phyloP scores from a whole-genome alignment of 2,888 invertebrate species.

The Thecophora atra region DNA sequence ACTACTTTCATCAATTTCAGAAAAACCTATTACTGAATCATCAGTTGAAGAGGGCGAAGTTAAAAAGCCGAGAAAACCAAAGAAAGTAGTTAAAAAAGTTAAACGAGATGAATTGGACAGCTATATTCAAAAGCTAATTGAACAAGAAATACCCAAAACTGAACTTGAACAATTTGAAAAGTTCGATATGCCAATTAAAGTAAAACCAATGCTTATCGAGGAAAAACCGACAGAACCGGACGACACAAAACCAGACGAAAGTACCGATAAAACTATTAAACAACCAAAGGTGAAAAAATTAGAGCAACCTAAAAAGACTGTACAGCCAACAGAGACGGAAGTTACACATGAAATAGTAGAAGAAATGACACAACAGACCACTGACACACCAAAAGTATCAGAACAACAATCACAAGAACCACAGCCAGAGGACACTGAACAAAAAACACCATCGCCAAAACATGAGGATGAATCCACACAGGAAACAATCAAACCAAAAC shows the following conservation, averaged over 20 bases:
- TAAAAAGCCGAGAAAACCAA: slow-evolving; percentile 59
- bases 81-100: slow-evolving; percentile 59
- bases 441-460: slow-evolving; percentile 65
- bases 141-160: slow-evolving; percentile 64
- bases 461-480: slow-evolving; percentile 60
- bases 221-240: slow-evolving; percentile 42
- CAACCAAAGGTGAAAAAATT: neutral
- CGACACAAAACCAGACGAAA: slow-evolving; percentile 42
- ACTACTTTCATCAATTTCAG: slow-evolving; percentile 35
- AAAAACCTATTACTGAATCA: slow-evolving; percentile 34
- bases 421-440: slow-evolving; percentile 63
- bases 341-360: slow-evolving; percentile 35
- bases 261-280: neutral
- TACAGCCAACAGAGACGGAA: slow-evolving; percentile 5
- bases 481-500: slow-evolving; percentile 63
- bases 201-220: slow-evolving; percentile 54
- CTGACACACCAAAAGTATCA: slow-evolving; percentile 56
- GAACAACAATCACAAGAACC: slow-evolving; percentile 49
- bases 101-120: slow-evolving; percentile 61
- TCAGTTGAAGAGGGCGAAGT: slow-evolving; percentile 30
- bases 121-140: slow-evolving; percentile 62
- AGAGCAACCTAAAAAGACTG: slow-evolving; percentile 41
- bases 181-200: slow-evolving; percentile 54
- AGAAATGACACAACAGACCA: slow-evolving; percentile 49
- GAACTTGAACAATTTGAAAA: slow-evolving; percentile 66